Evolutionary conservation across 2,797 vertebrate species (phyloP).

Genomic region (Tokudaia tokunoshimensis): DNA sequence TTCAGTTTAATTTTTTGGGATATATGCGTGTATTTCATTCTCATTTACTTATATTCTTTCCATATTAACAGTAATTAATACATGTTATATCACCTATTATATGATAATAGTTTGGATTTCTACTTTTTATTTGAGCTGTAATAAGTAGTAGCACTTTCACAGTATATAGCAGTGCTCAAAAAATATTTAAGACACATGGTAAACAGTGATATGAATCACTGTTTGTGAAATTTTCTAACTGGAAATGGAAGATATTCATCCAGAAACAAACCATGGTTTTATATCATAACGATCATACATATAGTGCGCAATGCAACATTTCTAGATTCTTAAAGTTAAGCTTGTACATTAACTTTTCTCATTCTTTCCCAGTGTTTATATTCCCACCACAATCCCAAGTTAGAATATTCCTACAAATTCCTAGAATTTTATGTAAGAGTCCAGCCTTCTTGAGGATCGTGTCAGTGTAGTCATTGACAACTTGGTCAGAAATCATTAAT

Average conservation of each 20-base stretch:
- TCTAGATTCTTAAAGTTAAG: not conserved
- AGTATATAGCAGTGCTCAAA: not conserved
- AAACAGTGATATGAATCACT: not conserved
- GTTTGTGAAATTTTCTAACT: not conserved
- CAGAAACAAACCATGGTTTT: not conserved
- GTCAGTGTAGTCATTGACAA: not conserved
- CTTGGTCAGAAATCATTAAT: not conserved
- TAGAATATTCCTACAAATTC: not conserved
- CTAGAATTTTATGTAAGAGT: not conserved
- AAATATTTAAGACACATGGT: not conserved
- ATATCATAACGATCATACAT: not conserved
- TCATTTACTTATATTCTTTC: not conserved
- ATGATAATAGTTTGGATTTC: not conserved
- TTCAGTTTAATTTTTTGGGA: not conserved
- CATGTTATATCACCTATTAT: not conserved
- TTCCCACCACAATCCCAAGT: not conserved
- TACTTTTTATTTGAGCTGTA: conserved; percentile 10
- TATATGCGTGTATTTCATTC: not conserved
- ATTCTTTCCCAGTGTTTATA: not conserved
- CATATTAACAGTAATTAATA: not conserved
- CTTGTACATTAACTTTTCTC: not conserved
- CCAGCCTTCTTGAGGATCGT: not conserved
- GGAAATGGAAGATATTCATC: not conserved
- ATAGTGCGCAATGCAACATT: not conserved
- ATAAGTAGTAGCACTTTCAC: not conserved